A percentile compares a stretch with the other conserved stretches of the same genome.
phyloP scores from a whole-genome alignment of 1,140 invertebrate species.

The Drosophila saltans region DNA sequence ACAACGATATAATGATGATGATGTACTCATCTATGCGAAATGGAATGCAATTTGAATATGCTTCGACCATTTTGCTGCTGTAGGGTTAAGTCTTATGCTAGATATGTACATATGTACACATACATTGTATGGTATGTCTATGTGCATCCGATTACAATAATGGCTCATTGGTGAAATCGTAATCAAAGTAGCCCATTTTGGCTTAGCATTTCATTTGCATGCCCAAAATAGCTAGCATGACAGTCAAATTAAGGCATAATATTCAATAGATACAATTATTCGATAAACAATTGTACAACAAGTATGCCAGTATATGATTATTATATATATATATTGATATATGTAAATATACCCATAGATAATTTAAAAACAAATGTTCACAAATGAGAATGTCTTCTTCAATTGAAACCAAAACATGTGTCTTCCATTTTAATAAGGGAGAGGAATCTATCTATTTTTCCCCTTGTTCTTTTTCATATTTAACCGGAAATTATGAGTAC shows the following conservation, averaged over 20 bases:
- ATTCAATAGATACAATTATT: neutral
- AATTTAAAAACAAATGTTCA: neutral
- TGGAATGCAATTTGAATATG: neutral
- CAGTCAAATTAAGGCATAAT: neutral
- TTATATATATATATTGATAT: neutral
- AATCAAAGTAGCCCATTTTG: neutral
- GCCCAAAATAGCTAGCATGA: constrained; percentile 6
- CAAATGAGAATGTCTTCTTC: neutral
- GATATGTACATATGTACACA: no score
- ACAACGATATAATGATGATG: neutral
- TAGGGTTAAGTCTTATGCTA: neutral
- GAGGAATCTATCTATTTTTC: no score
- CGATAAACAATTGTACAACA: neutral
- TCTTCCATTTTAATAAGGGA: neutral
- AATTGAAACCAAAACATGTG: neutral
- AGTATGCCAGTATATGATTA: neutral
- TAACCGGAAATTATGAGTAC: constrained; percentile 2
- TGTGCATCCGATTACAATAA: constrained; percentile 8
- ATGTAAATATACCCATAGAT: neutral
- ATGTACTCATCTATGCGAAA: constrained; percentile 4
- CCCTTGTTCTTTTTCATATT: neutral
- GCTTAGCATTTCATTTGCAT: constrained; percentile 44
- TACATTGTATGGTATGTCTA: neutral
- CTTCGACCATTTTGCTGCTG: neutral
- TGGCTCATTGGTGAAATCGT: constrained; percentile 24